phyloP scores from a whole-genome alignment of 2,113 vertebrate species.

The Arvicanthis niloticus region DNA sequence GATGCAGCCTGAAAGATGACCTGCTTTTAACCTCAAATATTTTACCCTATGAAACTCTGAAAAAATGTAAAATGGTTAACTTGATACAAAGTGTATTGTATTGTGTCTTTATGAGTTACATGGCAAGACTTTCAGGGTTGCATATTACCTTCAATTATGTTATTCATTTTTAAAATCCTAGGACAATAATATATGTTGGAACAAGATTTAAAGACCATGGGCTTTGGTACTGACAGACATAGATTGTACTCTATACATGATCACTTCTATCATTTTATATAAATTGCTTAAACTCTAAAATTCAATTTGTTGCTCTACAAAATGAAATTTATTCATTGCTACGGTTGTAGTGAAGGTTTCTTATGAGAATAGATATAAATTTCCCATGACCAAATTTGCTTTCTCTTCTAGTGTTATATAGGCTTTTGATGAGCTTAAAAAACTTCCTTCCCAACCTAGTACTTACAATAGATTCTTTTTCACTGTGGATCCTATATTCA shows the following conservation, averaged over 20 bases:
- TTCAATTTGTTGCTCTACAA: conserved; percentile 16
- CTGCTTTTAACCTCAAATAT: not conserved
- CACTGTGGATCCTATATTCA: not conserved
- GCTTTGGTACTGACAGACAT: not conserved
- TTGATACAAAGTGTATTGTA: not conserved
- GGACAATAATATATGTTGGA: not conserved
- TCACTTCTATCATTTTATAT: not conserved
- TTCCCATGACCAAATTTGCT: not conserved
- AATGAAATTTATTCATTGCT: not conserved
- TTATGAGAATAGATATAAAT: conserved; percentile 22
- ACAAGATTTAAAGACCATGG: not conserved
- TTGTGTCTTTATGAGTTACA: not conserved
- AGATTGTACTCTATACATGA: not conserved
- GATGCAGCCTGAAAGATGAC: not conserved
- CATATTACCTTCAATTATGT: not conserved
- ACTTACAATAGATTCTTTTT: not conserved
- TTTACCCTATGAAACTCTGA: not conserved
- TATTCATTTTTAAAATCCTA: not conserved
- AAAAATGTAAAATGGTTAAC: not conserved
- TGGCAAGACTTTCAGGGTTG: not conserved
- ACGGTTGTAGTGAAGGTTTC: not conserved
- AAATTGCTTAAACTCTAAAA: not conserved
- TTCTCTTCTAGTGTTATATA: not conserved
- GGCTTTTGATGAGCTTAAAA: not conserved
- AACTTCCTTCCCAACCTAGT: not conserved